A percentile compares a stretch with the other conserved stretches of the same genome.
These are phyloP conservation scores for Gambusia affinis DNA, from an alignment of 2,113 vertebrate genomes.

Conservation along the genomic window DNA sequence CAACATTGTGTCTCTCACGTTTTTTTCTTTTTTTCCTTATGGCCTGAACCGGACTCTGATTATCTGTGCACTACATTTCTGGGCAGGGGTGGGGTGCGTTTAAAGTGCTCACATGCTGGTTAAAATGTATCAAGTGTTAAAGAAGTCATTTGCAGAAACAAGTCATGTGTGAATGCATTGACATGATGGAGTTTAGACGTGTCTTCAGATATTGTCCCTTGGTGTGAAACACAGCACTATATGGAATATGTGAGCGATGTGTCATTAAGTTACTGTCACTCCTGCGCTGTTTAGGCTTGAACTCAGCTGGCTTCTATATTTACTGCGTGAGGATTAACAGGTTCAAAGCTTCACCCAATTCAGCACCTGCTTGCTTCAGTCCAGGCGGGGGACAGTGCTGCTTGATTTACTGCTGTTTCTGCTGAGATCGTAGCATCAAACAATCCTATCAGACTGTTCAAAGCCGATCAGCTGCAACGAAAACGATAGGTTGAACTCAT, in stretches of 20 bases:
- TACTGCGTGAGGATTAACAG: slow-evolving; percentile 75
- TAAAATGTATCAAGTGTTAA: background rate
- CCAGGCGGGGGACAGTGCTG: slow-evolving; percentile 30
- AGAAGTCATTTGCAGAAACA: background rate
- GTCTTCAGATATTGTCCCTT: background rate
- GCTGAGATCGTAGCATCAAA: slow-evolving; percentile 1
- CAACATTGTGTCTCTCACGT: slow-evolving; percentile 27
- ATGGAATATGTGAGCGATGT: slow-evolving; percentile 49
- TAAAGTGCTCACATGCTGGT: background rate
- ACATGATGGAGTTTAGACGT: background rate
- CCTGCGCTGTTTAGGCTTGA: slow-evolving; percentile 42
- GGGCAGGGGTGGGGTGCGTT: background rate
- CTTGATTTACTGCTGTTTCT: background rate
- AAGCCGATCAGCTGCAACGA: background rate
- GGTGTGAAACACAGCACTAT: slow-evolving; percentile 8
- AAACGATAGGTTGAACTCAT: background rate
- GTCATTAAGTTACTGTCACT: slow-evolving; percentile 41
- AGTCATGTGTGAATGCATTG: background rate
- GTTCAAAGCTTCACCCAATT: slow-evolving; percentile 58
- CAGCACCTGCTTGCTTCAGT: slow-evolving; percentile 76
- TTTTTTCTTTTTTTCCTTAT: slow-evolving; percentile 19
- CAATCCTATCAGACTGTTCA: background rate
- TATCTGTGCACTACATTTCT: slow-evolving; percentile 7
- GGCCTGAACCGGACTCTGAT: background rate
- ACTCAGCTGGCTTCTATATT: slow-evolving; percentile 73